phyloP scores from a whole-genome alignment of 2,797 vertebrate genomes.

The Ammospiza maritima region DNA sequence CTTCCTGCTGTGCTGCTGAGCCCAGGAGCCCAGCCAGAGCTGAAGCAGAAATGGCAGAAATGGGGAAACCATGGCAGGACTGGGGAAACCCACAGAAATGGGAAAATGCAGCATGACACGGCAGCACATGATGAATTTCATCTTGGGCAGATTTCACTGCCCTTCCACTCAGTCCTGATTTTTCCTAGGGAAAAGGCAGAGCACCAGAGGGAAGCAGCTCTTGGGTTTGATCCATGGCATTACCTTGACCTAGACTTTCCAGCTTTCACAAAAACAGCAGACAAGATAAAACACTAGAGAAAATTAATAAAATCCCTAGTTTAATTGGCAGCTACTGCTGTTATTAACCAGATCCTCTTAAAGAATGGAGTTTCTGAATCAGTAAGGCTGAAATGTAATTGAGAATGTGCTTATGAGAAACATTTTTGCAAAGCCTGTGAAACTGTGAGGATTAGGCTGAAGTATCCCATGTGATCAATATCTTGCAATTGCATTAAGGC shows the following conservation, averaged over 20 bases:
- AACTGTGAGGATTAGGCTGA: slow-evolving; percentile 39
- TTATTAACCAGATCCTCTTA: slow-evolving; percentile 12
- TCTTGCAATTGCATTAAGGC: slow-evolving; percentile 25
- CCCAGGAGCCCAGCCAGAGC: background rate
- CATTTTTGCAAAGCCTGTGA: slow-evolving; percentile 28
- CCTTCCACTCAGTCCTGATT: background rate
- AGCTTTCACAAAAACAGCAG: background rate
- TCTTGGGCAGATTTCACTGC: background rate
- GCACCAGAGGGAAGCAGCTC: background rate
- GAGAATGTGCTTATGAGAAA: slow-evolving; percentile 44
- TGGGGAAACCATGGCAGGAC: background rate
- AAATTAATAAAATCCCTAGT: background rate
- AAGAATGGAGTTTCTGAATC: background rate
- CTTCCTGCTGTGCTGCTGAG: background rate
- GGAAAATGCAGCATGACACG: background rate
- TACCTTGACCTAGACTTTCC: background rate
- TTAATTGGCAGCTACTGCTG: background rate
- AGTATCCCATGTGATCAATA: slow-evolving; percentile 43
- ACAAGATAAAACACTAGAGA: background rate
- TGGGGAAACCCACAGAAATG: background rate
- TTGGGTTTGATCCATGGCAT: background rate
- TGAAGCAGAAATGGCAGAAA: background rate
- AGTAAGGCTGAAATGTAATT: slow-evolving; percentile 24
- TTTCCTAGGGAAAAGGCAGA: background rate
- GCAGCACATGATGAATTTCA: background rate